Conservation (phyloP, 2,797 vertebrate species). For the Potorous gilbertii region DNA sequence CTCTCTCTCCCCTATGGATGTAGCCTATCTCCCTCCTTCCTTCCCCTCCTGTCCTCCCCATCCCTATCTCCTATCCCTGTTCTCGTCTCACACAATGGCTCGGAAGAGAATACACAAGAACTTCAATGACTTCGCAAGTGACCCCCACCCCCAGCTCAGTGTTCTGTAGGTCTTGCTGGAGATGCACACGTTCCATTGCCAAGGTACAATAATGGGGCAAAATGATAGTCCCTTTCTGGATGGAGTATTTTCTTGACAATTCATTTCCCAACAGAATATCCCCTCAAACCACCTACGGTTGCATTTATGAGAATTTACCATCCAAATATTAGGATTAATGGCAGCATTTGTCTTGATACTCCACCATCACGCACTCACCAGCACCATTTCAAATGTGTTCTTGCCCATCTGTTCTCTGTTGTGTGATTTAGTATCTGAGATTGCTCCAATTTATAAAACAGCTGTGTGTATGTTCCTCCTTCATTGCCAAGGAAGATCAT, state of each 20-base stretch:
- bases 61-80: too few species aligned
- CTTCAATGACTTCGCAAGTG: slow-evolving; percentile 71
- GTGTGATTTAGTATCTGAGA: slow-evolving; percentile 99
- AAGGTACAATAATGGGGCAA: slow-evolving; percentile 95
- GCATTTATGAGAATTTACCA: slow-evolving; percentile 92
- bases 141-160: slow-evolving; percentile 86
- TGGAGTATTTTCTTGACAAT: slow-evolving; percentile 83
- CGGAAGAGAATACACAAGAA: too few species aligned
- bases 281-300: slow-evolving; percentile 93
- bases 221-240: slow-evolving; percentile 93
- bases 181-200: slow-evolving; percentile 55
- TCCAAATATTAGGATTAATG: slow-evolving; percentile 92
- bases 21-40: too few species aligned
- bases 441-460: slow-evolving; percentile 94
- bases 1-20: too few species aligned
- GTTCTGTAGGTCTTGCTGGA: too few species aligned
- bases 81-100: too few species aligned
- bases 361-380: slow-evolving; percentile 92
- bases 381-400: slow-evolving; percentile 91
- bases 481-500: too few species aligned
- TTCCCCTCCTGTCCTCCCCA: too few species aligned
- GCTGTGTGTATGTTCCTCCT: too few species aligned
- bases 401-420: slow-evolving; percentile 99
- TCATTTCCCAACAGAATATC: slow-evolving; percentile 93
- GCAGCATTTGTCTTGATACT: slow-evolving; percentile 92